Evolutionary conservation across 1,140 invertebrate species (phyloP), one percentile per base, ranked within the genome.

Genomic region (Orussus abietinus): DNA sequence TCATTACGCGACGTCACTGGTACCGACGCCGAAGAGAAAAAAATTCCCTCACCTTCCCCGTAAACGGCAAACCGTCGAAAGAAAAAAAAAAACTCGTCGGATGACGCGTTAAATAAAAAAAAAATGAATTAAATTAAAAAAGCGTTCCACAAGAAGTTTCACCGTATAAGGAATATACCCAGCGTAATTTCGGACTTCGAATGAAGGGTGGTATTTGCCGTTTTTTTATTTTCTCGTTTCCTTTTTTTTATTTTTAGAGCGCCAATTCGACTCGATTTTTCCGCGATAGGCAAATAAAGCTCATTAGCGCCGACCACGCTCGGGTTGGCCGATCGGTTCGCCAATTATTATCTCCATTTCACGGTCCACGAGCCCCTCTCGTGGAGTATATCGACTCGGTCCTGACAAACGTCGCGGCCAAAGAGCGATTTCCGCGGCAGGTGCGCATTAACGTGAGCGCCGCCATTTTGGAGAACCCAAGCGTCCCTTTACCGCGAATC

Each of bases 311-410:
- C 15, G 19, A 53, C 59, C 51, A 53, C 56, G 59, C 51, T 62
- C 53, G 54, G 59, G 56, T 66, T 65, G 61, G 55, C 57, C 67
- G 65, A 70, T 72, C 69, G 66, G 62, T 56, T 56, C 46, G 53
- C 41, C 53, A 60, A 59, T 70, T 64, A 70, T 71, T 71, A 70
- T 69, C 66, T 68, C 56, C 50, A 69, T 72, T 70, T 69, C 64
- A 68, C 59, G 67, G 49, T 62, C 46, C 52, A 37, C 49, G 42
- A 53, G n/a, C n/a, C n/a, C n/a, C n/a, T n/a, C n/a, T n/a, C n/a
- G n/a, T n/a, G n/a, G n/a, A n/a, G n/a, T n/a, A 25, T 25, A 25
- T 25, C 22, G 6, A 25, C 22, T 25, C 22, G 22, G 6, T n/a
- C 22, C 6, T 25, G 22, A 6, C 22, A 25, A 25, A n/a, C n/a